Base-by-base conservation (phyloP, 2,888 invertebrate genomes). In the Micoletzkya japonica region DNA sequence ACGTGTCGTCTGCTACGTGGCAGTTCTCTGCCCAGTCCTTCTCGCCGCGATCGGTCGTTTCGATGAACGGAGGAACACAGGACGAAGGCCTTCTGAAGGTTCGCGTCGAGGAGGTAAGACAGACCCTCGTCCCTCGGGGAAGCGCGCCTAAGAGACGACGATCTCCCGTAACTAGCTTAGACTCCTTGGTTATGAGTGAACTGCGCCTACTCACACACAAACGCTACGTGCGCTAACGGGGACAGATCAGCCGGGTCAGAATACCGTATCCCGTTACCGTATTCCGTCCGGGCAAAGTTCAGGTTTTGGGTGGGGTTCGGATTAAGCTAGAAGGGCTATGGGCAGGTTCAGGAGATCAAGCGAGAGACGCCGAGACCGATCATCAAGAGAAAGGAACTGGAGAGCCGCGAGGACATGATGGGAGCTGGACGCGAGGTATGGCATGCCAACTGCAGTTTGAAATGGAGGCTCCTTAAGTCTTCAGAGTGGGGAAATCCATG, bases 1-100 rank as follows among this genome's bases (percentile, higher is more conserved):
- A 84, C 67, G 80, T 78, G 44, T 83, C 82, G 6, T 81, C 82
- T 36, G 78, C 83, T 44, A 82, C 83, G 7, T 85, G 84, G 85
- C 82, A 83, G 71, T 83, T 81, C 75, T 80, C 77, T 54, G 76
- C 76, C 4, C 76, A 75, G 39, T 77, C 80, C 69, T 85, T 84
- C 79, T 82, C 82, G 50, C 85, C 85, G 1, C 76, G 84, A 28
- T 83, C 82, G 24, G 80, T 85, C 60, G 81, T 85, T 64, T 82
- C 80, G 36, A 72, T 85, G 64, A 85, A 85, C 73, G 85, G 83
- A 54, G 80, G 77, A 7, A 70, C 76, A 28, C 76, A 77, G 56
- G 80, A 83, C 67, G 68, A 74, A 34, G 75, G 77, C 10, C 81
- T 83, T 70, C 72, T 84, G 37, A 79, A 82, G 73, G 80, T 85